phyloP scores from a whole-genome alignment of 2,888 invertebrate genomes.

The Brachycybe producta region DNA sequence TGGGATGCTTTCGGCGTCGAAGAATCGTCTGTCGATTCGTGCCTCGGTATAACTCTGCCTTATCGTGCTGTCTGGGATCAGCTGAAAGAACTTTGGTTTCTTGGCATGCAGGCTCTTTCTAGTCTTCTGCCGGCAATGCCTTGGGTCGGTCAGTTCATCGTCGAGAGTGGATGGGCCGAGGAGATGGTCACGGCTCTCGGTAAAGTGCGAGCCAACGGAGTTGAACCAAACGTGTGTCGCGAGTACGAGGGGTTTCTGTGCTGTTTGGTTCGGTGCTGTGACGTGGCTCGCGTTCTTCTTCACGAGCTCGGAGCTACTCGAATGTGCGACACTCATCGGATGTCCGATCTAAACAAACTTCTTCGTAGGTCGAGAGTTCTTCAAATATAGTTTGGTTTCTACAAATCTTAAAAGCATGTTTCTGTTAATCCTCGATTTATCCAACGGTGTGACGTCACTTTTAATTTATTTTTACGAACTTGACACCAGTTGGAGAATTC shows the following conservation, averaged over 20 bases:
- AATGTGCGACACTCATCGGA: constrained; percentile 22
- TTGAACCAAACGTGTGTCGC: constrained; percentile 70
- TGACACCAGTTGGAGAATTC: too few relatives aligned
- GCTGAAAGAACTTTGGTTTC: constrained; percentile 79
- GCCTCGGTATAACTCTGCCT: constrained; percentile 66
- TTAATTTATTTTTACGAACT: too few relatives aligned
- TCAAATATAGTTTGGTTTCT: too few relatives aligned
- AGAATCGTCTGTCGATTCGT: constrained; percentile 68
- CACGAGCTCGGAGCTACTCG: constrained; percentile 18
- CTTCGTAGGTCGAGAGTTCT: constrained; percentile 6
- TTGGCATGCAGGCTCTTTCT: constrained; percentile 86
- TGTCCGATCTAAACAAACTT: constrained; percentile 22
- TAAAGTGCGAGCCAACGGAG: constrained; percentile 66
- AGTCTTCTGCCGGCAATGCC: constrained; percentile 51
- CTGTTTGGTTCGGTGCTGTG: constrained; percentile 43
- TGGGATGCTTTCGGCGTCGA: constrained; percentile 88
- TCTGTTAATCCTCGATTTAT: too few relatives aligned
- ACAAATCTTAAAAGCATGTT: too few relatives aligned
- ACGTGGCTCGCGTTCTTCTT: constrained; percentile 18
- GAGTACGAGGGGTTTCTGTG: constrained; percentile 83
- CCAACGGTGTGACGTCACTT: too few relatives aligned
- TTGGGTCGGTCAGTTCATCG: constrained; percentile 45
- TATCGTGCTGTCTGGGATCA: constrained; percentile 84
- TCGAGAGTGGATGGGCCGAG: constrained; percentile 88
- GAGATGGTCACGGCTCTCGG: constrained; percentile 69